These are phyloP conservation scores for Lepidostoma basale DNA, from an alignment of 1,140 invertebrate genomes.

Conservation along the genomic window DNA sequence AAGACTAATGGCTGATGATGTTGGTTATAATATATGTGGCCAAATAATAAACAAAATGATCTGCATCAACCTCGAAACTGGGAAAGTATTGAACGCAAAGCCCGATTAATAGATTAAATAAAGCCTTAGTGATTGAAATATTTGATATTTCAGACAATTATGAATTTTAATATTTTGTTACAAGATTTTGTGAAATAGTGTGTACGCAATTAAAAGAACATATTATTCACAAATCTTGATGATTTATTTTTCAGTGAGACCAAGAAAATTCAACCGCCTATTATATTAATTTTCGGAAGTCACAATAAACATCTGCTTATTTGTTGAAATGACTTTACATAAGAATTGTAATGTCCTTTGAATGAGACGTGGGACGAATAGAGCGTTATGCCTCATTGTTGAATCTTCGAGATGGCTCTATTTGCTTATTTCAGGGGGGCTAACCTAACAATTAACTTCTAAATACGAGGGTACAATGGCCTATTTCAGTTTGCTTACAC, in stretches of 20 bases:
- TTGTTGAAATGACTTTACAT: constrained; percentile 3
- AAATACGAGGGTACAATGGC: constrained; percentile 20
- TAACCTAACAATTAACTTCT: constrained; percentile 39
- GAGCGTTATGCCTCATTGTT: not conserved
- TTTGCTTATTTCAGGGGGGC: constrained; percentile 24
- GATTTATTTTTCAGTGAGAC: not conserved
- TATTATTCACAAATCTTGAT: not conserved
- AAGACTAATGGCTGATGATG: no score
- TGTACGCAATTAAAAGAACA: not conserved
- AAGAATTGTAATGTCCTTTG: constrained; percentile 10
- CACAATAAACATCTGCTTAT: constrained; percentile 21
- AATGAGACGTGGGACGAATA: not conserved
- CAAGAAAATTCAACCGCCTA: constrained; percentile 1
- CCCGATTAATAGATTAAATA: not conserved
- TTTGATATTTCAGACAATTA: not conserved
- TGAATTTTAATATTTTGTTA: not conserved
- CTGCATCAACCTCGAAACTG: no score
- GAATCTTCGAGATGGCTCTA: constrained; percentile 29
- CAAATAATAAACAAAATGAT: no score
- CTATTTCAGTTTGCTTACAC: constrained; percentile 32
- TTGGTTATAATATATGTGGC: no score
- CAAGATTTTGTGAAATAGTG: not conserved
- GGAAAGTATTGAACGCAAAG: not conserved
- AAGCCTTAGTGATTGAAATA: not conserved
- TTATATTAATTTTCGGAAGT: constrained; percentile 16